Evolutionary conservation across 2,888 invertebrate species (phyloP), one percentile per base, ranked within the genome.

Genomic region (Schizotus pectinicornis): DNA sequence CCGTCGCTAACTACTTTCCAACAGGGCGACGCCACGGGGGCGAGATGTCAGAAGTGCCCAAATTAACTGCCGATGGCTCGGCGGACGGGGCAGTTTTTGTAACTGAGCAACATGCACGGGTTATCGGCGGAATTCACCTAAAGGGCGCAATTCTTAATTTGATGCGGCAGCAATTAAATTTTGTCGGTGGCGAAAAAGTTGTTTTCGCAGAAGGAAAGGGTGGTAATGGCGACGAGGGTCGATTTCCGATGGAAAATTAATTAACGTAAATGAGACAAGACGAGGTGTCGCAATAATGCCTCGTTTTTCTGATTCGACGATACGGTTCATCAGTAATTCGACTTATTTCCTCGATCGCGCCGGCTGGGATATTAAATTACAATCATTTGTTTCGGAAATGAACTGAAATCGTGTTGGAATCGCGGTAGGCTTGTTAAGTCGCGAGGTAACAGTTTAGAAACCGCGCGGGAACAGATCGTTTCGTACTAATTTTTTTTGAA

Each of bases 331-430:
- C 68, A 59, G 67, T 70, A 75, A 75, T 74, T 76, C 72, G 67
- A 75, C 74, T 75, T 74, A 76, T 76, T 76, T 74, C 71, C 71
- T 67, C 68, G 74, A 74, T 74, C 71, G 72, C 72, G 71, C 70
- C 60, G 59, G 62, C 65, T 59, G 63, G 68, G 73, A 77, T 76
- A 79, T 78, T 72, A 79, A 79, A 80, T 79, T 80, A 78, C 79
- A 76, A 77, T 80, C 78, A 79, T 79, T 80, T 79, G 79, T 79
- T 78, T 79, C 78, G 78, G 78, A 79, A 80, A 80, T 79, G 78
- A 79, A 78, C 71, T 73, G 72, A 65, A 73, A 73, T 76, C 79
- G 79, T 79, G 79, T 76, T 73, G 71, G 74, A 74, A 76, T 77
- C 77, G 77, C 77, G 78, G 78, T 76, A 71, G 72, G 77, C 78